Conservation (phyloP, 2,888 invertebrate species). For the Dendrolimus pini region DNA sequence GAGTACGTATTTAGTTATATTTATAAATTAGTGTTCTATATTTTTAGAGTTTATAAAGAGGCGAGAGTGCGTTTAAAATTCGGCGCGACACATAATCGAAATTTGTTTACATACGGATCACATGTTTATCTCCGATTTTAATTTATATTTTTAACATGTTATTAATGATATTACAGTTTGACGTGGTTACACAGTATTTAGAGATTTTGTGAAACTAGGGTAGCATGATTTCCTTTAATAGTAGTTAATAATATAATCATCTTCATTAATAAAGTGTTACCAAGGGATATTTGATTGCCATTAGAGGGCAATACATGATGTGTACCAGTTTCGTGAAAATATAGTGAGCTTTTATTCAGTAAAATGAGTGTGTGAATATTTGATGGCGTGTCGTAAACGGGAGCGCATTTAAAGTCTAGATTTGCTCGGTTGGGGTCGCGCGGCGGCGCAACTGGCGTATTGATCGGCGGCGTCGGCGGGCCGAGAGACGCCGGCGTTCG, state of each 20-base stretch:
- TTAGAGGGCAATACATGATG: constrained; percentile 1
- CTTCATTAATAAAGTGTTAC: too few relatives aligned
- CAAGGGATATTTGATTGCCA: background rate
- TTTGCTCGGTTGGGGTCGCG: constrained; percentile 57
- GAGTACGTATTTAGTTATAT: constrained; percentile 48
- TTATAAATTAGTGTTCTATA: background rate
- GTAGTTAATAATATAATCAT: too few relatives aligned
- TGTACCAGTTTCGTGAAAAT: constrained; percentile 19
- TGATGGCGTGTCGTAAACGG: constrained; percentile 66
- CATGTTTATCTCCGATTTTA: constrained; percentile 39
- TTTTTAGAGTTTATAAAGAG: background rate
- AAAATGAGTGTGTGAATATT: constrained; percentile 71
- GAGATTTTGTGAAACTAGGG: too few relatives aligned
- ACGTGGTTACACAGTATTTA: too few relatives aligned
- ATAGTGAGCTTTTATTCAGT: constrained; percentile 49
- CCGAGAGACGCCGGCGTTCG: constrained; percentile 70
- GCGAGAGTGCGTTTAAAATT: background rate
- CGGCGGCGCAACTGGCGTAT: constrained; percentile 73
- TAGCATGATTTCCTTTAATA: too few relatives aligned
- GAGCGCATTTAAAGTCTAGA: constrained; percentile 60
- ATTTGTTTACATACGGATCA: constrained; percentile 63
- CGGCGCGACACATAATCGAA: constrained; percentile 13
- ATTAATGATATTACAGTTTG: too few relatives aligned
- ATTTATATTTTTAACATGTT: background rate
- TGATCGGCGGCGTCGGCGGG: constrained; percentile 64